Evolutionary conservation across 2,113 vertebrate genomes (phyloP), one percentile per base, ranked within the genome.

Genomic region (Dicaeum eximium): DNA sequence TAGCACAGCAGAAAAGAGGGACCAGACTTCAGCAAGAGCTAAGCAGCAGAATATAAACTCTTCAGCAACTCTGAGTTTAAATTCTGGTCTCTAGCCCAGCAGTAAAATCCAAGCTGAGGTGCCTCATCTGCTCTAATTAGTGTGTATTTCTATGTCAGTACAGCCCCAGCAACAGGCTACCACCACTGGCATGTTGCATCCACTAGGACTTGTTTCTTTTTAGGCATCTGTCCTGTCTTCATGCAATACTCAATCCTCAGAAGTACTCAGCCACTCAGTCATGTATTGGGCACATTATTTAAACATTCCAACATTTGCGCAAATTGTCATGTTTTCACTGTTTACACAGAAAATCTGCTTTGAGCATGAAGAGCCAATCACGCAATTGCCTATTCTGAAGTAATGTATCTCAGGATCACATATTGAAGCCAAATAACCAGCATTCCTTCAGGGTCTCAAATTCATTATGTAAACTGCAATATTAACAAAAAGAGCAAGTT

Each of bases 211-310:
- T 61, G 30, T 21, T 40, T 25, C 25, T 58, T 85, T 72, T 35
- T 42, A 69, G 47, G 16, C 24, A 83, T 70, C 33, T 70, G 38
- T 31, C 51, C 47, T 31, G 16, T 16, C 35, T n/a, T 79, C 47
- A 25, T 5, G 1, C 11, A 27, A 12, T 9, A 31, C 27, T 72
- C 40, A 25, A 42, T 30, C 66, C 50, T 18, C 51, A 81, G 51
- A 30, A 6, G 18, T 28, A 81, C 45, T 74, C 58, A 54, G 24
- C 8, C 44, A 73, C n/a, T 82, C 37, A 80, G 67, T 60, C 8
- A 9, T 0, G 0, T 20, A 57, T 12, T 30, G 53, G 28, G 11
- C 8, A 57, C 8, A 27, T 10, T 15, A 51, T 54, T 69, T 44
- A 84, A 16, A n/a, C 7, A 30, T 2, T 5, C 22, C 25, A 92